Percentiles rank a stretch among this genome's conserved stretches.
phyloP scores from a whole-genome alignment of 2,888 invertebrate species.

The Dorcus hopei region DNA sequence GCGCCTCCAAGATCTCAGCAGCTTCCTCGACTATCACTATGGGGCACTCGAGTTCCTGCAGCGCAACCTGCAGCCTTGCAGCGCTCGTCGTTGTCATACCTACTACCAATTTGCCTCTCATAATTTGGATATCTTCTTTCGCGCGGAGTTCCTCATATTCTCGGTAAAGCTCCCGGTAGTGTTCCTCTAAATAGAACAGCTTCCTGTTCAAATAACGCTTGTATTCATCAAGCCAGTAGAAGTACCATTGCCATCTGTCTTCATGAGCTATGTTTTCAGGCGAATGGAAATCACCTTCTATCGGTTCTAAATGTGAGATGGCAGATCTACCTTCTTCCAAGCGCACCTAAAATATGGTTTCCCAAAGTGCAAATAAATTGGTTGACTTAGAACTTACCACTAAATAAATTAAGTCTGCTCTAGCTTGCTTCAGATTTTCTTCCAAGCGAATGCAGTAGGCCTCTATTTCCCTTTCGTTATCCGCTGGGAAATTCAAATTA shows the following conservation, averaged over 20 bases:
- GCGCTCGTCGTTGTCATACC: conserved; percentile 79
- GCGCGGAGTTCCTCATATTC: conserved; percentile 38
- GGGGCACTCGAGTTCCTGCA: conserved; percentile 59
- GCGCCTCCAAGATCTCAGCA: conserved; percentile 82
- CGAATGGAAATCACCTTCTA: conserved; percentile 23
- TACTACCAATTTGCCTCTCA: conserved; percentile 57
- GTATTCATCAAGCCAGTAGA: conserved; percentile 36
- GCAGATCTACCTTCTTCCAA: conserved; percentile 16
- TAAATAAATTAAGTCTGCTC: too few relatives aligned
- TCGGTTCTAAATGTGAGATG: background rate
- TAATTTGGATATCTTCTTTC: conserved; percentile 57
- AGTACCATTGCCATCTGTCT: conserved; percentile 43
- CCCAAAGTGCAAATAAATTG: background rate
- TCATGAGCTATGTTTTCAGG: conserved; percentile 31
- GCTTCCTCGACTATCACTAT: conserved; percentile 86
- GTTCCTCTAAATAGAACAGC: conserved; percentile 24
- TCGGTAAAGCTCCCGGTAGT: conserved; percentile 28
- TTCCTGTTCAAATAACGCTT: conserved; percentile 21
- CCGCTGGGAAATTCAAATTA: background rate
- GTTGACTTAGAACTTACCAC: too few relatives aligned
- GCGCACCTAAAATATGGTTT: conserved; percentile 12
- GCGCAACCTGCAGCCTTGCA: conserved; percentile 61
- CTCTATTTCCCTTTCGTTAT: background rate
- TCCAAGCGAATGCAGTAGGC: background rate
- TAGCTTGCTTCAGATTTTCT: background rate